These are phyloP conservation scores for Crossocerus cetratus DNA, from an alignment of 2,888 invertebrate genomes.

Conservation along the genomic window DNA sequence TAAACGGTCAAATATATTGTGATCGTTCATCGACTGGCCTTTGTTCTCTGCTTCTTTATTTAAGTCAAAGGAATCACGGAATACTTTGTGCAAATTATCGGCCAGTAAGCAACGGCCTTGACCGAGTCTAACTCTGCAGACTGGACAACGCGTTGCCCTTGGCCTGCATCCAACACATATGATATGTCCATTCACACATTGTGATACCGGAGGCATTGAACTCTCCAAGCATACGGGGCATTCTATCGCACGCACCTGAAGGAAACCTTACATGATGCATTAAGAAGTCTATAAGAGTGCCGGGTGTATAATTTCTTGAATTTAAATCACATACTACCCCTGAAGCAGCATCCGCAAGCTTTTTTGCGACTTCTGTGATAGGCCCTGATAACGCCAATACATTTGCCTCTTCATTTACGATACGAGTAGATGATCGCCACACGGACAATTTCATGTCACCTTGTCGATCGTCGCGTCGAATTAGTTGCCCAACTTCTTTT, in stretches of 20 bases:
- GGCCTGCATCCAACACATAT: conserved; percentile 80
- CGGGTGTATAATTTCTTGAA: not conserved
- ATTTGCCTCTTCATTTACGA: conserved; percentile 39
- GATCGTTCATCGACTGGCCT: not conserved
- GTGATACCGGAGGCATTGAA: conserved; percentile 81
- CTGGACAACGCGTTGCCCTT: conserved; percentile 80
- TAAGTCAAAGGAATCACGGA: conserved; percentile 67
- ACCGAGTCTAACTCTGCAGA: conserved; percentile 79
- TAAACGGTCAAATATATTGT: conserved; percentile 55
- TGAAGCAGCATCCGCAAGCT: conserved; percentile 69
- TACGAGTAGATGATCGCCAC: conserved; percentile 63
- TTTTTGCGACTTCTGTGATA: conserved; percentile 70
- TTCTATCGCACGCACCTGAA: conserved; percentile 76
- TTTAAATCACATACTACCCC: conserved; percentile 58
- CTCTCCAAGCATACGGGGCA: conserved; percentile 83
- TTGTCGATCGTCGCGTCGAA: conserved; percentile 57
- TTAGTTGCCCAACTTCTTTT: conserved; percentile 77
- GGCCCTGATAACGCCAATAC: conserved; percentile 68
- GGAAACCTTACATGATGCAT: not conserved
- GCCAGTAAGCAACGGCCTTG: conserved; percentile 74
- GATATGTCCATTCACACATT: conserved; percentile 82
- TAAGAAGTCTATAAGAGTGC: not conserved
- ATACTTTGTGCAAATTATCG: conserved; percentile 69
- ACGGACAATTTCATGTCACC: conserved; percentile 63
- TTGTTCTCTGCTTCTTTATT: conserved; percentile 18